Conservation (phyloP, 2,113 vertebrate species). For the Mus pahari region DNA sequence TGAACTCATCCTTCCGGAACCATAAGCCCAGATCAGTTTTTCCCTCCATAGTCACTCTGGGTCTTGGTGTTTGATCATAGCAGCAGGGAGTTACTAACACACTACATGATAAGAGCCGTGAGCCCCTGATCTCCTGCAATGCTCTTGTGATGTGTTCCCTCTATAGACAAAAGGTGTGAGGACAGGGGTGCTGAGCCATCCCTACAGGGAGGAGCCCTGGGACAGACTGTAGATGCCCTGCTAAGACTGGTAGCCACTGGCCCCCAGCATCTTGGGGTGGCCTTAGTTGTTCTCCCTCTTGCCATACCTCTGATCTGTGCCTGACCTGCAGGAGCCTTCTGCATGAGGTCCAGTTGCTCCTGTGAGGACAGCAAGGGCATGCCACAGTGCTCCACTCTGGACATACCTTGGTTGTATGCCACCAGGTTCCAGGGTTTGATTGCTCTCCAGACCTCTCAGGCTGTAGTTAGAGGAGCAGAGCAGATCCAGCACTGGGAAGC, state of each 20-base stretch:
- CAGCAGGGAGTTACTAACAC: not conserved
- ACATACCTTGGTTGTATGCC: not conserved
- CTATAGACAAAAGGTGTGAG: not conserved
- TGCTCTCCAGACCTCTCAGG: rapidly evolving
- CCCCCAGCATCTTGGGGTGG: rapidly evolving
- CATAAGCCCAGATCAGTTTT: not conserved
- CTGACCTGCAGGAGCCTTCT: not conserved
- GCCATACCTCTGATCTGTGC: too few relatives aligned
- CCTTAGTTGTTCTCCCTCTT: not conserved
- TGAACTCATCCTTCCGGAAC: not conserved
- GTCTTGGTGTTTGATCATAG: not conserved
- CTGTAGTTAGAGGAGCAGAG: not conserved
- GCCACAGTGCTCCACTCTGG: not conserved
- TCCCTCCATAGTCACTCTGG: not conserved
- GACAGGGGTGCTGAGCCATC: too few relatives aligned
- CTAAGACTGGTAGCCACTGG: not conserved
- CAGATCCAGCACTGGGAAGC: not conserved
- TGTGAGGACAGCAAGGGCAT: too few relatives aligned
- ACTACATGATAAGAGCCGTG: not conserved
- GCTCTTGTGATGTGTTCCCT: not conserved
- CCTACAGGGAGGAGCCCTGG: not conserved
- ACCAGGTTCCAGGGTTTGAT: too few relatives aligned
- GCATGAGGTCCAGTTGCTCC: rapidly evolving
- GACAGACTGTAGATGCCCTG: too few relatives aligned
- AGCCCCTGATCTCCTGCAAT: not conserved